phyloP scores from a whole-genome alignment of 2,113 vertebrate genomes.

The Lathamus discolor region DNA sequence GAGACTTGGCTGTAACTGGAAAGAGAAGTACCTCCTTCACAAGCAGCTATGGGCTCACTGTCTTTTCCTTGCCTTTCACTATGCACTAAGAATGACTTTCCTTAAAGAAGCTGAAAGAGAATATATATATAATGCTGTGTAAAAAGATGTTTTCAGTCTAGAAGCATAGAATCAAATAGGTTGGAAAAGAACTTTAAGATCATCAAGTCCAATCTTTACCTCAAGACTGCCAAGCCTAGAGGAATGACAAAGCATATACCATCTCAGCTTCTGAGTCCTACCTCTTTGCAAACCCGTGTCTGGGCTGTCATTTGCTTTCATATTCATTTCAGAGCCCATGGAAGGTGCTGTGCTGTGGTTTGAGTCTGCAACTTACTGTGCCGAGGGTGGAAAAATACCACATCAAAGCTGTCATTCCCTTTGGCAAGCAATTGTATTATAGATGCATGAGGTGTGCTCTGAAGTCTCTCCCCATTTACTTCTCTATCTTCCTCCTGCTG shows the following conservation, averaged over 20 bases:
- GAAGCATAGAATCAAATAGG: not conserved
- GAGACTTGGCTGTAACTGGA: not conserved
- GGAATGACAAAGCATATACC: not conserved
- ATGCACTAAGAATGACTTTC: not conserved
- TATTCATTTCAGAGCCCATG: not conserved
- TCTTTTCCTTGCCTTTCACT: not conserved
- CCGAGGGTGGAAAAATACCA: not conserved
- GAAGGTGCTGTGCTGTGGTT: not conserved
- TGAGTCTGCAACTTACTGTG: not conserved
- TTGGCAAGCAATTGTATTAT: not conserved
- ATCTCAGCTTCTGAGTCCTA: not conserved
- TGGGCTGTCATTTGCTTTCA: not conserved
- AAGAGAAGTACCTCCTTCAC: not conserved
- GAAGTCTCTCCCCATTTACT: constrained; percentile 25
- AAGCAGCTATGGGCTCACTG: not conserved
- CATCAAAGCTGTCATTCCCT: constrained; percentile 2
- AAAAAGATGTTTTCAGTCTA: not conserved
- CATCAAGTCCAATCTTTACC: not conserved
- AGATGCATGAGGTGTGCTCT: not conserved
- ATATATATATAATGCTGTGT: not conserved
- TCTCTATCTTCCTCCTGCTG: not conserved
- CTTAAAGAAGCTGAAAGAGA: not conserved
- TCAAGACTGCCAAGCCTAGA: not conserved
- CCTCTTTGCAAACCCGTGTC: not conserved
- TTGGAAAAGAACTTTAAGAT: not conserved